Evolutionary conservation across 2,113 vertebrate species (phyloP).

Genomic region (Tupaia tana): DNA sequence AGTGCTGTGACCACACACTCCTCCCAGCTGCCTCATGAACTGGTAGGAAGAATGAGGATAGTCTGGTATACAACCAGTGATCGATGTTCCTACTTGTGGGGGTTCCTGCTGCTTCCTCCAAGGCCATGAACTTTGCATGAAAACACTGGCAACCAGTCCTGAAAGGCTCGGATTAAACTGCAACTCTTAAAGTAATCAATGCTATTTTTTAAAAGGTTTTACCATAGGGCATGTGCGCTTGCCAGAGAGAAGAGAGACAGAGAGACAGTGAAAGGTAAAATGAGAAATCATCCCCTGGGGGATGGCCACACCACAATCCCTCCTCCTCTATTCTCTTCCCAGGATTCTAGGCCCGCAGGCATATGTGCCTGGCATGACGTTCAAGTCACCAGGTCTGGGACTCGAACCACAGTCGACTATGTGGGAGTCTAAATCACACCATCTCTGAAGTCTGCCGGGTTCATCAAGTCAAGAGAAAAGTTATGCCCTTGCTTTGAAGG

Average conservation of each 20-base stretch:
- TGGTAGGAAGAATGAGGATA: neutral
- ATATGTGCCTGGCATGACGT: no score
- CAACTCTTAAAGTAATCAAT: neutral
- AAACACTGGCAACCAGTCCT: neutral
- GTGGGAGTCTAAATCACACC: neutral
- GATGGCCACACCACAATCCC: no score
- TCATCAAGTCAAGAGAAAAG: neutral
- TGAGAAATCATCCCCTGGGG: no score
- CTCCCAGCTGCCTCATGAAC: neutral
- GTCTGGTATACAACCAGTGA: neutral
- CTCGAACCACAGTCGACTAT: no score
- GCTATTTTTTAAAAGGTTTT: neutral
- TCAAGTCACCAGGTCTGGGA: no score
- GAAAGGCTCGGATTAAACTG: neutral
- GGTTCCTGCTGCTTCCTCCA: neutral
- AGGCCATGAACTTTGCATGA: neutral
- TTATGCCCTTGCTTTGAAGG: neutral
- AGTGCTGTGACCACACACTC: fast-evolving
- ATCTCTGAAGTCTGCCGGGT: neutral
- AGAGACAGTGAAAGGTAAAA: no score
- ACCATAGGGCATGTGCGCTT: no score
- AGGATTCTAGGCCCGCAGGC: no score
- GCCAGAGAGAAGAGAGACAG: no score
- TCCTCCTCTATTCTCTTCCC: no score
- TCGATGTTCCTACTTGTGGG: neutral